A percentile compares a stretch with the other conserved stretches of the same genome.
Evolutionary conservation across 2,888 invertebrate species (phyloP).

Genomic region (Cosmorhoe ocellata): DNA sequence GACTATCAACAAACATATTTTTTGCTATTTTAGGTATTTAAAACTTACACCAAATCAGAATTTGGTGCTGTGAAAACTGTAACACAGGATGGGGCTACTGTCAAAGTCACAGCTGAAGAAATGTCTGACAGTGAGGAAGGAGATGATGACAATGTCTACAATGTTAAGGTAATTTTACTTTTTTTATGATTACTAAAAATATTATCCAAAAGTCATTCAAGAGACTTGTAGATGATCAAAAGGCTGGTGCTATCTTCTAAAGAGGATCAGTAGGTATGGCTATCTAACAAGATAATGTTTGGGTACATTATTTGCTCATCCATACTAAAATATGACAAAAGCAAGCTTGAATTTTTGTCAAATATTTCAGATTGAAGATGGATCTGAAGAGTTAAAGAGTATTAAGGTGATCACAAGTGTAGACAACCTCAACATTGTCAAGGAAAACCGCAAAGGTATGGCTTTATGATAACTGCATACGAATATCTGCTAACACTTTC

Average conservation of each 20-base stretch:
- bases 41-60: constrained; percentile 36
- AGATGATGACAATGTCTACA: constrained; percentile 66
- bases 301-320: too few relatives aligned
- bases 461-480: background rate
- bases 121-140: constrained; percentile 62
- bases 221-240: too few relatives aligned
- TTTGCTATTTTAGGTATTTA: constrained; percentile 39
- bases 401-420: constrained; percentile 63
- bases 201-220: too few relatives aligned
- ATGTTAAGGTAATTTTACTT: constrained; percentile 56
- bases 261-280: too few relatives aligned
- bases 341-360: background rate
- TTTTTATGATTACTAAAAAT: too few relatives aligned
- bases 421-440: constrained; percentile 39
- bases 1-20: background rate
- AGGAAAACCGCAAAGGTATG: constrained; percentile 42
- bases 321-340: too few relatives aligned
- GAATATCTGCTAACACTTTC: background rate
- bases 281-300: too few relatives aligned
- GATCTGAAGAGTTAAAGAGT: constrained; percentile 55
- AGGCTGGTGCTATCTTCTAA: too few relatives aligned
- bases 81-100: constrained; percentile 63
- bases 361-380: constrained; percentile 60
- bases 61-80: constrained; percentile 56
- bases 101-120: constrained; percentile 66